These are phyloP conservation scores for Rhabdomys dilectus DNA, from an alignment of 2,113 vertebrate genomes.

Conservation along the genomic window DNA sequence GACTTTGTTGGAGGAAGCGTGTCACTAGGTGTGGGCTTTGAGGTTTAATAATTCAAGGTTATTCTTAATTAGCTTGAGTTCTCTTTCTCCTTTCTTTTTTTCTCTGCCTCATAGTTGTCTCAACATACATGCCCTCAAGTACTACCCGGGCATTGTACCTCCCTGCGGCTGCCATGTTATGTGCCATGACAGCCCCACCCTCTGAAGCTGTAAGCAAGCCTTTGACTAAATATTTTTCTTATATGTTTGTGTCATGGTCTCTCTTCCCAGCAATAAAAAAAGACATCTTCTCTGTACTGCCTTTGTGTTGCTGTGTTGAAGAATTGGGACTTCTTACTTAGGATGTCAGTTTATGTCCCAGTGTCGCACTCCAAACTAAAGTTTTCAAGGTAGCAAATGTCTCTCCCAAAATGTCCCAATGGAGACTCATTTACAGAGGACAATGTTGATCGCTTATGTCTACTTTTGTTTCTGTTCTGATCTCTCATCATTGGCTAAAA, in stretches of 20 bases:
- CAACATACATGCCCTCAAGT: background rate
- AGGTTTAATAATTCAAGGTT: background rate
- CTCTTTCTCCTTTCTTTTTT: background rate
- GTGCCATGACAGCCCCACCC: background rate
- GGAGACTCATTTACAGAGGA: background rate
- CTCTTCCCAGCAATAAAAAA: background rate
- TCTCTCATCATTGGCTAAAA: background rate
- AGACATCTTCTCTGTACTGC: background rate
- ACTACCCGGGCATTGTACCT: background rate
- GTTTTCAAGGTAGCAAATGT: background rate
- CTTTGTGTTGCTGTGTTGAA: background rate
- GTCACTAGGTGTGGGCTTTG: background rate
- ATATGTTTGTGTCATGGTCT: background rate
- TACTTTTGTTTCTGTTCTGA: background rate
- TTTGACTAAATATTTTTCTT: background rate
- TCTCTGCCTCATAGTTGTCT: background rate
- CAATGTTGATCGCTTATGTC: rapidly evolving
- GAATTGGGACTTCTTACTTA: background rate
- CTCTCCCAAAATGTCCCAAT: background rate
- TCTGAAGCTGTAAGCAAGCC: background rate
- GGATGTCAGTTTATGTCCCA: background rate
- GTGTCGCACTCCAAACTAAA: background rate
- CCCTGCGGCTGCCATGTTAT: no score
- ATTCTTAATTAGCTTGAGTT: background rate
- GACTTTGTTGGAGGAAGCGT: background rate